Percentiles rank a stretch among this genome's conserved stretches.
phyloP scores from a whole-genome alignment of 1,140 invertebrate genomes.

The Chlorops oryzae region DNA sequence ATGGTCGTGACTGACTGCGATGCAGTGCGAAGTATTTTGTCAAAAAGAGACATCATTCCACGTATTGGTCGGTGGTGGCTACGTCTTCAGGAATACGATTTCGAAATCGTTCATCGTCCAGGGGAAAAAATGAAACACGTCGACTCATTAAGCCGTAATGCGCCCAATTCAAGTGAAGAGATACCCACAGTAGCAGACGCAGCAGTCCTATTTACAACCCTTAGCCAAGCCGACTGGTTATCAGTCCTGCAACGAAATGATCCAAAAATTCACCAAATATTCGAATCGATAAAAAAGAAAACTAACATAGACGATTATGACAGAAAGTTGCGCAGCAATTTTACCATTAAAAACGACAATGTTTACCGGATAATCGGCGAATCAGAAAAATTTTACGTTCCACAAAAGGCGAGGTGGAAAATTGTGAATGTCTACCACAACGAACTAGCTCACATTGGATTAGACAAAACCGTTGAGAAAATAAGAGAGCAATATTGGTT shows the following conservation, averaged over 20 bases:
- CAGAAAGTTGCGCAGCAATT: background rate
- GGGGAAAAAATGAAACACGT: conserved; percentile 9
- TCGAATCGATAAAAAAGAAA: background rate
- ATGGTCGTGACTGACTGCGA: no score
- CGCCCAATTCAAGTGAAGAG: no score
- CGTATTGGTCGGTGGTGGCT: no score
- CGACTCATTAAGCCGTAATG: conserved; percentile 6
- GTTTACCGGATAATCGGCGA: background rate
- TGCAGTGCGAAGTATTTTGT: no score
- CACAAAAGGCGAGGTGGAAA: background rate
- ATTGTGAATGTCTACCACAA: background rate
- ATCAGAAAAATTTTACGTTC: background rate
- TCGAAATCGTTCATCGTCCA: conserved; percentile 11
- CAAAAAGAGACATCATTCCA: no score
- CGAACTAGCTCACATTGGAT: background rate
- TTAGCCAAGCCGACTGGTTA: background rate
- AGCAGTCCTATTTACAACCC: no score
- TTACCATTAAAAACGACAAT: background rate
- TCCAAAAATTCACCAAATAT: background rate
- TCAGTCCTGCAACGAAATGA: background rate
- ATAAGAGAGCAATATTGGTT: conserved; percentile 20
- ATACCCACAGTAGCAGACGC: no score
- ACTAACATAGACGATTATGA: background rate
- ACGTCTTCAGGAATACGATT: conserved; percentile 15
- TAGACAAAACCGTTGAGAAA: background rate